Evolutionary conservation across 2,888 invertebrate genomes (phyloP).

Genomic region (Liposcelis brunnea): DNA sequence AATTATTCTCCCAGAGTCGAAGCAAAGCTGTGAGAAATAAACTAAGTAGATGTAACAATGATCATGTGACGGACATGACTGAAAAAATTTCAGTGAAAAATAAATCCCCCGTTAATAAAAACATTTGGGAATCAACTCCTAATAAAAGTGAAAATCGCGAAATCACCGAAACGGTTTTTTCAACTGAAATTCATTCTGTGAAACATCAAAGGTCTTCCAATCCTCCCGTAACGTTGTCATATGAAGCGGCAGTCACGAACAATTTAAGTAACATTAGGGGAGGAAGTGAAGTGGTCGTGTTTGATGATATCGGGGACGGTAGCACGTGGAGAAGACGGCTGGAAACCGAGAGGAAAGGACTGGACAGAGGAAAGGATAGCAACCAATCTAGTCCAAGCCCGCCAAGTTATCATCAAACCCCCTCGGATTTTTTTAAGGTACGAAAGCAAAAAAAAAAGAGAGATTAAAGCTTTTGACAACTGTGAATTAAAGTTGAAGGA

Average conservation of each 20-base stretch:
- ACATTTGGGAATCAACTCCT: slow-evolving; percentile 7
- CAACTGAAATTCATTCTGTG: slow-evolving; percentile 41
- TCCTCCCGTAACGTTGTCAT: neutral
- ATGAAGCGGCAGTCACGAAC: slow-evolving; percentile 1
- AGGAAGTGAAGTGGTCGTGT: slow-evolving; percentile 66
- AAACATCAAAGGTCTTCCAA: slow-evolving; percentile 26
- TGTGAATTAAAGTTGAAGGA: slow-evolving; percentile 9
- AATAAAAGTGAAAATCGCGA: slow-evolving; percentile 31
- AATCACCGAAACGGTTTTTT: slow-evolving; percentile 42
- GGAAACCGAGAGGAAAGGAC: slow-evolving; percentile 9
- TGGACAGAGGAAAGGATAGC: neutral
- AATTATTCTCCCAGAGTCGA: slow-evolving; percentile 66
- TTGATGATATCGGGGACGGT: slow-evolving; percentile 63
- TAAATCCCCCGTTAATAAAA: slow-evolving; percentile 10
- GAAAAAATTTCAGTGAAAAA: slow-evolving; percentile 6
- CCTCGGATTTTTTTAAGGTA: slow-evolving; percentile 32
- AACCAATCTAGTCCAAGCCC: slow-evolving; percentile 23
- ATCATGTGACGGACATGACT: slow-evolving; percentile 21
- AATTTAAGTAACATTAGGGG: slow-evolving; percentile 28
- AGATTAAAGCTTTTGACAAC: too few relatives aligned
- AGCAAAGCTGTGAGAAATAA: slow-evolving; percentile 59
- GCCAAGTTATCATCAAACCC: slow-evolving; percentile 26
- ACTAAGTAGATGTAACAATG: slow-evolving; percentile 33
- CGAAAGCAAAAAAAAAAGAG: too few relatives aligned
- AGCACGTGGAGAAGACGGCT: slow-evolving; percentile 8